These are phyloP conservation scores for Rhynchotus rufescens DNA, from an alignment of 2,797 vertebrate genomes.

Conservation along the genomic window DNA sequence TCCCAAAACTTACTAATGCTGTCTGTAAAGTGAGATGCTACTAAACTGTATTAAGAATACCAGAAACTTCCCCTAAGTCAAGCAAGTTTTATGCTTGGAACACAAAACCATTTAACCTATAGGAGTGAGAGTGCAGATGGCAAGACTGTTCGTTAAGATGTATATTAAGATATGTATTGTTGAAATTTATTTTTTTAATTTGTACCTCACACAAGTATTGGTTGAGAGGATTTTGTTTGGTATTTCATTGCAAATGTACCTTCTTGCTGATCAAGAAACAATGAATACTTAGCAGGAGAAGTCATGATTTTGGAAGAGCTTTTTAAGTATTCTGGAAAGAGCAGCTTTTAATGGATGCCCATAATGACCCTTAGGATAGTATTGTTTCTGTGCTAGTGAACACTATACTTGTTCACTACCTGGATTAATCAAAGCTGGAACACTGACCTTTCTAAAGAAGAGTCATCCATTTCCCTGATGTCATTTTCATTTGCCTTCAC, in stretches of 20 bases:
- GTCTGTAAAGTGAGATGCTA: neutral
- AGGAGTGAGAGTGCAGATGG: neutral
- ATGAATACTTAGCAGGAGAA: neutral
- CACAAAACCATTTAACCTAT: neutral
- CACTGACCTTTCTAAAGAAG: neutral
- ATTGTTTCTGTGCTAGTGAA: conserved; percentile 35
- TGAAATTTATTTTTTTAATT: neutral
- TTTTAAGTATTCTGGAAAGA: conserved; percentile 8
- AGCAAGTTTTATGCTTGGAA: neutral
- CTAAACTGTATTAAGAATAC: neutral
- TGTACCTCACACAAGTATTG: neutral
- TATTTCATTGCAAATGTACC: neutral
- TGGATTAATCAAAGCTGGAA: neutral
- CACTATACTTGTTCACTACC: neutral
- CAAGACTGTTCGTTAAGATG: neutral
- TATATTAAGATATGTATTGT: neutral
- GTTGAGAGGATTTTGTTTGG: neutral
- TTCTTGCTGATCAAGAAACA: neutral
- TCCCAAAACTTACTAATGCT: neutral
- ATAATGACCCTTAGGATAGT: neutral
- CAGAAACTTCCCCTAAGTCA: neutral
- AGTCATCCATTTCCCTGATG: neutral
- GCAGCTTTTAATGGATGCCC: neutral
- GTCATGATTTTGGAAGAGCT: neutral
- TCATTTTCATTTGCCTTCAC: neutral